phyloP scores from a whole-genome alignment of 2,113 vertebrate genomes.

The Tautogolabrus adspersus region DNA sequence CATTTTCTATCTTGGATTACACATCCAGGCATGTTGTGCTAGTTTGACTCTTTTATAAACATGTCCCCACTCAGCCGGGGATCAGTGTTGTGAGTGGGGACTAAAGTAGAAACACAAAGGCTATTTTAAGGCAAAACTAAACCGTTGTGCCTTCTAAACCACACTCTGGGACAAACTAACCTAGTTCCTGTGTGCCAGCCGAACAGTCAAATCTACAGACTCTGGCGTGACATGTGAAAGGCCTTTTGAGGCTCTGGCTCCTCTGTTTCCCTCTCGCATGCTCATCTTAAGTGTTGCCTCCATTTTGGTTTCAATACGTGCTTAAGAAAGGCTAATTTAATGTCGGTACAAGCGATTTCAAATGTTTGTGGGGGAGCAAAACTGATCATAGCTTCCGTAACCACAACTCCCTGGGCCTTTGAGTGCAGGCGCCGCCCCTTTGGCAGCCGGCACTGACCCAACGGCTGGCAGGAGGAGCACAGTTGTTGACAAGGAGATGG shows the following conservation, averaged over 20 bases:
- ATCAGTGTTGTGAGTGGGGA: slow-evolving; percentile 29
- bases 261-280: slow-evolving; percentile 23
- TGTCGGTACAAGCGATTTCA: slow-evolving; percentile 44
- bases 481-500: slow-evolving; percentile 70
- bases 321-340: slow-evolving; percentile 39
- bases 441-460: slow-evolving; percentile 71
- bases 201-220: slow-evolving; percentile 21
- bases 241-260: slow-evolving; percentile 11
- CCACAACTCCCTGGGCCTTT: slow-evolving; percentile 53
- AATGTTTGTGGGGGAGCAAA: slow-evolving; percentile 64
- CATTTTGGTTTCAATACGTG: slow-evolving; percentile 32
- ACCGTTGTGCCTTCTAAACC: slow-evolving; percentile 53
- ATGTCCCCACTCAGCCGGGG: slow-evolving; percentile 29
- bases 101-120: slow-evolving; percentile 47
- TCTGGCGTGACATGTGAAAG: slow-evolving; percentile 18
- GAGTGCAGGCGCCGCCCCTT: slow-evolving; percentile 60
- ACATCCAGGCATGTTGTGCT: slow-evolving; percentile 28
- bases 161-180: slow-evolving; percentile 38
- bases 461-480: slow-evolving; percentile 64
- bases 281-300: slow-evolving; percentile 12
- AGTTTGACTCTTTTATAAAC: slow-evolving; percentile 41
- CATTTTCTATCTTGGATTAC: neutral
- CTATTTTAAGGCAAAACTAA: slow-evolving; percentile 51
- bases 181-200: slow-evolving; percentile 16
- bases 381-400: slow-evolving; percentile 71